Evolutionary conservation across 1,140 invertebrate genomes (phyloP).

Genomic region (Melanaphis sacchari): DNA sequence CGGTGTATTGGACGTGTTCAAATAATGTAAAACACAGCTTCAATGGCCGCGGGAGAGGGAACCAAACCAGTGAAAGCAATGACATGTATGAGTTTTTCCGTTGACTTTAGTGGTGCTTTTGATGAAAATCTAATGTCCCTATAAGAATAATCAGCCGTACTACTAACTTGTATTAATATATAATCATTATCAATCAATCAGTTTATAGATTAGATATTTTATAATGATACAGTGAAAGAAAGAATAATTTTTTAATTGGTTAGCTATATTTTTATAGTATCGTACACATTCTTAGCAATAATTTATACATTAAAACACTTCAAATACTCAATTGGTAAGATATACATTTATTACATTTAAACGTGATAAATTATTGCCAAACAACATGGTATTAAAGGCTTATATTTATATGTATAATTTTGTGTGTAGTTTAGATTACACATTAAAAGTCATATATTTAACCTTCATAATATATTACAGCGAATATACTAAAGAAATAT

Average conservation of each 20-base stretch:
- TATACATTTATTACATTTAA: too few species aligned
- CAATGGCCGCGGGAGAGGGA: not conserved
- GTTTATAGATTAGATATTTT: too few species aligned
- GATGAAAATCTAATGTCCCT: not conserved
- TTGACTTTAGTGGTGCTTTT: not conserved
- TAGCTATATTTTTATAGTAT: too few species aligned
- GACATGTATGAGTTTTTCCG: not conserved
- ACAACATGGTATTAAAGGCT: not conserved
- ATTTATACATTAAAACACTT: too few species aligned
- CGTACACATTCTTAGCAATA: too few species aligned
- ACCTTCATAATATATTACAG: not conserved
- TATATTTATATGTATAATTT: not conserved
- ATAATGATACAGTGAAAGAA: too few species aligned
- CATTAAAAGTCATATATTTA: not conserved
- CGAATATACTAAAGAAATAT: not conserved
- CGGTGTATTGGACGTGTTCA: constrained; percentile 5
- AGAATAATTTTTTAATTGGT: too few species aligned
- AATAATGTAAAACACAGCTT: constrained; percentile 25
- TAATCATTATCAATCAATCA: not conserved
- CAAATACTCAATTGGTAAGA: too few species aligned
- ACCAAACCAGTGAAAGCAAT: not conserved
- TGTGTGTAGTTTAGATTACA: not conserved
- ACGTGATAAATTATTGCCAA: not conserved
- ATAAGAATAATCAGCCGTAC: not conserved
- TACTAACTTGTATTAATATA: not conserved